A percentile compares a stretch with the other conserved stretches of the same genome.
Conservation (phyloP, 1,140 invertebrate genomes). For the Galendromus occidentalis region DNA sequence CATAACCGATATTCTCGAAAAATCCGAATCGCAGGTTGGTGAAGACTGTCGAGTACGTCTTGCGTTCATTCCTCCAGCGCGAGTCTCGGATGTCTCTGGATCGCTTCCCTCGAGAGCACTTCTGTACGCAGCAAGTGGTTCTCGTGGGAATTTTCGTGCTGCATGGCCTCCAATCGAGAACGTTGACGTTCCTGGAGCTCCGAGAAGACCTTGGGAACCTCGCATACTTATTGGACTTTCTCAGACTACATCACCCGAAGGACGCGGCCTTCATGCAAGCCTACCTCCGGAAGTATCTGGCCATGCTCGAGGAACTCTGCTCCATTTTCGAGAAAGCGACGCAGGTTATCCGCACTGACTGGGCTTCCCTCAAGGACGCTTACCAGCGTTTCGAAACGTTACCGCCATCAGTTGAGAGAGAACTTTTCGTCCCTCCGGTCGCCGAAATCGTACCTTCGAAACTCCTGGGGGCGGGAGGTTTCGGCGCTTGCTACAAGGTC, state of each 20-base stretch:
- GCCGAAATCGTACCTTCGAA: not conserved
- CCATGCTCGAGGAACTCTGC: not conserved
- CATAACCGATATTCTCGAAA: too few relatives aligned
- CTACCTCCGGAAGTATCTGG: not conserved
- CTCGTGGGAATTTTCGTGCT: not conserved
- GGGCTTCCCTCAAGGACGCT: not conserved
- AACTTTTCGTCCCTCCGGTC: not conserved
- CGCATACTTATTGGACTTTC: not conserved
- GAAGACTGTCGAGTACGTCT: not conserved
- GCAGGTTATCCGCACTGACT: not conserved
- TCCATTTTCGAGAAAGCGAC: not conserved
- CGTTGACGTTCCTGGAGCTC: not conserved
- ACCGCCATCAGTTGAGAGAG: not conserved
- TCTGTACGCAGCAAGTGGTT: not conserved
- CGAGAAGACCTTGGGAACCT: constrained; percentile 4
- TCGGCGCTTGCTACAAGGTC: not conserved
- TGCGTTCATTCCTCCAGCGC: not conserved
- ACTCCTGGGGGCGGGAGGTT: not conserved
- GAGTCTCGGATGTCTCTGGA: not conserved
- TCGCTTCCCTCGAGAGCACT: not conserved
- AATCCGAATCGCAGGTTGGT: not conserved
- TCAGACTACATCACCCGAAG: not conserved
- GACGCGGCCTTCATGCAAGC: not conserved
- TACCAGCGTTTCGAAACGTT: not conserved
- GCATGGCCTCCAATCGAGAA: not conserved